Evolutionary conservation across 92 coral and sea anemone genomes (phyloP).

Genomic region (Diadumene lineata): DNA sequence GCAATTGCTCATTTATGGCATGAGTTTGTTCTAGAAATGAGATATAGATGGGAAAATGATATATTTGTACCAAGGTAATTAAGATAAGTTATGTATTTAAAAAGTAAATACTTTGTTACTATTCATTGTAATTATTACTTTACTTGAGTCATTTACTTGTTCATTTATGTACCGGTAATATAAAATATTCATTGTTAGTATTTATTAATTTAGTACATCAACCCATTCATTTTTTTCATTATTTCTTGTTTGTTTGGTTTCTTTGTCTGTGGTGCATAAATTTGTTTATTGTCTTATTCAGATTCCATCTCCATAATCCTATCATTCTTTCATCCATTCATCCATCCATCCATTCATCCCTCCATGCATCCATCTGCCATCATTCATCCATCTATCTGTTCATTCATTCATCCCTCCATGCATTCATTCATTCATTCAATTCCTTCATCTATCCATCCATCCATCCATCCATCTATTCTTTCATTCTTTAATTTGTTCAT

Average conservation of each 20-base stretch:
- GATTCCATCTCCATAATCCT: background rate
- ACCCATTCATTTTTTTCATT: background rate
- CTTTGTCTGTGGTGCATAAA: background rate
- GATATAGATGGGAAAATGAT: conserved; percentile 97
- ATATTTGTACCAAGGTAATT: conserved; percentile 86
- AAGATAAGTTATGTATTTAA: no score
- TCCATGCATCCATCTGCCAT: background rate
- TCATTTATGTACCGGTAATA: background rate
- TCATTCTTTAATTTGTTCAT: background rate
- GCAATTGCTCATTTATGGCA: conserved; percentile 99
- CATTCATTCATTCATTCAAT: background rate
- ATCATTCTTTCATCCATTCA: background rate
- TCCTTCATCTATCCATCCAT: background rate
- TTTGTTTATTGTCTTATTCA: background rate
- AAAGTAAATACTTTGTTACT: no score
- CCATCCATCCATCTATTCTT: background rate
- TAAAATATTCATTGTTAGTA: background rate
- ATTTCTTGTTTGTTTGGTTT: no score
- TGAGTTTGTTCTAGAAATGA: conserved; percentile 96
- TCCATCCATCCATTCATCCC: background rate
- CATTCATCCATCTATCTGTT: background rate
- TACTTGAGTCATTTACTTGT: background rate
- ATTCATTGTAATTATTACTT: background rate
- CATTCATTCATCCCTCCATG: background rate
- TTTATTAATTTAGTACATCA: background rate